Conservation (phyloP, 2,888 invertebrate genomes). For the Hartigia nigra region DNA sequence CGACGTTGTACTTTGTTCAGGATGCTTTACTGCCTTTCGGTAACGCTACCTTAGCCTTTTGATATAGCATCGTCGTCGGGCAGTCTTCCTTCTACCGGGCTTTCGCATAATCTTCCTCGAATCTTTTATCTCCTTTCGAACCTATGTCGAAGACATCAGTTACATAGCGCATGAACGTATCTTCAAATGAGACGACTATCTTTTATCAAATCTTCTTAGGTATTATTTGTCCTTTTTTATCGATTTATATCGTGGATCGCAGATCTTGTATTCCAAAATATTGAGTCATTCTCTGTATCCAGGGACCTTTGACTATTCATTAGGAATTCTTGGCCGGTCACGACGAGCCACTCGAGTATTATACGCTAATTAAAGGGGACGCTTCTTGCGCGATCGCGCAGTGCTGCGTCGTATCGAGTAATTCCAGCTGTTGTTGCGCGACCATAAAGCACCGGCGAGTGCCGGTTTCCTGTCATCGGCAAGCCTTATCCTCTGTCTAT, state of each 20-base stretch:
- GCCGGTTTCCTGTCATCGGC: slow-evolving; percentile 7
- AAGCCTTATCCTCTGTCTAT: slow-evolving; percentile 1
- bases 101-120: background rate
- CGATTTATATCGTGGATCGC: background rate
- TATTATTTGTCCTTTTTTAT: background rate
- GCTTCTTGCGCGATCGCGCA: slow-evolving; percentile 11
- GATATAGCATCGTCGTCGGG: slow-evolving; percentile 20
- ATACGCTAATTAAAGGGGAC: slow-evolving; percentile 50
- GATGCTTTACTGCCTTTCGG: slow-evolving; percentile 51
- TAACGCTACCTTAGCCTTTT: slow-evolving; percentile 27
- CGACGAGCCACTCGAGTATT: slow-evolving; percentile 37
- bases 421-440: slow-evolving; percentile 6
- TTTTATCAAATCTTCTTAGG: background rate
- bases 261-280: background rate
- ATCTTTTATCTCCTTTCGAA: background rate
- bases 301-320: slow-evolving; percentile 8
- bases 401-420: slow-evolving; percentile 1
- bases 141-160: background rate
- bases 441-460: slow-evolving; percentile 7
- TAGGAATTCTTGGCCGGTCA: slow-evolving; percentile 20
- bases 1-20: slow-evolving; percentile 39
- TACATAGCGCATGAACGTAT: background rate
- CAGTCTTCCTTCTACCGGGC: slow-evolving; percentile 6
- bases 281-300: background rate
- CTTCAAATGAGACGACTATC: background rate